Conservation (phyloP, 2,797 vertebrate species). For the Paratrypauchen microcephalus region DNA sequence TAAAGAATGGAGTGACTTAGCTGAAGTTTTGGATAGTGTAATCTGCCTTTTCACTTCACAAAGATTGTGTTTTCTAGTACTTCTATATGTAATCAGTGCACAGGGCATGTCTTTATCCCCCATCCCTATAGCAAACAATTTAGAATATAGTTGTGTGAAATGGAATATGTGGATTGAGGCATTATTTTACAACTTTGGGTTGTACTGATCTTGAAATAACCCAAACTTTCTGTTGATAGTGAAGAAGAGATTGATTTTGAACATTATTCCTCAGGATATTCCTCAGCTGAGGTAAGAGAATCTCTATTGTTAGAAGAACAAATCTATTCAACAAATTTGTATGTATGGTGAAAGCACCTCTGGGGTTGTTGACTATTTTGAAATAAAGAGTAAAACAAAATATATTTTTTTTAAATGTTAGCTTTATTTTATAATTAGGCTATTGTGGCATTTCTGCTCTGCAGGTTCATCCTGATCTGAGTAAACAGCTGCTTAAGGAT, state of each 20-base stretch:
- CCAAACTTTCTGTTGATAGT: constrained; percentile 65
- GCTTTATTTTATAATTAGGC: not conserved
- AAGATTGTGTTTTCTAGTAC: not conserved
- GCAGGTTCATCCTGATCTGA: constrained; percentile 93
- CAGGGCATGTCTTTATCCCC: not conserved
- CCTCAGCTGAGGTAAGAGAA: constrained; percentile 88
- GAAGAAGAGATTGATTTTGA: constrained; percentile 90
- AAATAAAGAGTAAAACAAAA: not conserved
- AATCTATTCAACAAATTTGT: not conserved
- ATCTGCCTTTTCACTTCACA: not conserved
- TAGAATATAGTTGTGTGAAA: not conserved
- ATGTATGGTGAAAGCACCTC: not conserved
- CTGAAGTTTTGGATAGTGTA: not conserved
- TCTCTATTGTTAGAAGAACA: not conserved
- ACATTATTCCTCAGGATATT: constrained; percentile 96
- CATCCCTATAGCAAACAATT: not conserved
- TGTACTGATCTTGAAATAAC: constrained; percentile 10
- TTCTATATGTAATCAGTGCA: not conserved
- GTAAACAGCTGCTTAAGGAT: constrained; percentile 89
- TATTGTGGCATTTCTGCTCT: not conserved
- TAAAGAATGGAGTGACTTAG: not conserved
- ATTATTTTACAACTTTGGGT: not conserved
- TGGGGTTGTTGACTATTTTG: not conserved
- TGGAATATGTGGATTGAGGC: too few relatives aligned
- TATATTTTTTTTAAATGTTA: not conserved